These are phyloP conservation scores for Volucella inanis DNA, from an alignment of 2,888 invertebrate species.

Conservation along the genomic window DNA sequence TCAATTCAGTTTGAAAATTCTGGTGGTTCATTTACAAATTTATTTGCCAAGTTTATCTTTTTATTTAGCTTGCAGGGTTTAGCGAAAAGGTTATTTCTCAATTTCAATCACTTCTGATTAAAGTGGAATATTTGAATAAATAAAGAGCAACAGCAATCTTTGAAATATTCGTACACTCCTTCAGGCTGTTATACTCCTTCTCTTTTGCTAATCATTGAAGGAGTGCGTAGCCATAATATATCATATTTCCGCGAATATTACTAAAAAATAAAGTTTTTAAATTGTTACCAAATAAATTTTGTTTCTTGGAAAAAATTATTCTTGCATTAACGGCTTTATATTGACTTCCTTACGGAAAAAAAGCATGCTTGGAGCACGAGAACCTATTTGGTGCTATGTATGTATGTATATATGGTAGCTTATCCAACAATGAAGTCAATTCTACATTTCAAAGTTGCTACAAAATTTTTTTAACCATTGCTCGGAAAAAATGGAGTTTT, in stretches of 20 bases:
- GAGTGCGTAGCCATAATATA: background rate
- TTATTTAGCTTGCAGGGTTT: conserved; percentile 20
- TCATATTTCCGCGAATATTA: background rate
- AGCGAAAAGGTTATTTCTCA: conserved; percentile 55
- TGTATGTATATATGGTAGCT: no score
- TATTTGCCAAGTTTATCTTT: conserved; percentile 41
- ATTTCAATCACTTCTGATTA: conserved; percentile 67
- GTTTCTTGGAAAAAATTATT: no score
- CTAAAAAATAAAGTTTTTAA: background rate
- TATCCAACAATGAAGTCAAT: no score
- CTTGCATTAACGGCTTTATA: no score
- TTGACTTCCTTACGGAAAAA: no score
- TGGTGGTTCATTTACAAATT: conserved; percentile 46
- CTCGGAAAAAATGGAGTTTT: no score
- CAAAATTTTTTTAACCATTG: no score
- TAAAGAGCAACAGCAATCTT: conserved; percentile 40
- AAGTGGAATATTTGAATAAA: conserved; percentile 62
- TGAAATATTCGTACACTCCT: background rate
- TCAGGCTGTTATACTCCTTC: background rate
- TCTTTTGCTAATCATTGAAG: background rate
- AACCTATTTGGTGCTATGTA: no score
- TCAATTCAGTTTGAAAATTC: conserved; percentile 20
- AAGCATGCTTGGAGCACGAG: no score
- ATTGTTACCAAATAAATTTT: background rate
- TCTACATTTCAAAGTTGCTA: no score